Evolutionary conservation across 1,140 invertebrate species (phyloP), one percentile per base, ranked within the genome.

Genomic region (Calephelis virginiensis): DNA sequence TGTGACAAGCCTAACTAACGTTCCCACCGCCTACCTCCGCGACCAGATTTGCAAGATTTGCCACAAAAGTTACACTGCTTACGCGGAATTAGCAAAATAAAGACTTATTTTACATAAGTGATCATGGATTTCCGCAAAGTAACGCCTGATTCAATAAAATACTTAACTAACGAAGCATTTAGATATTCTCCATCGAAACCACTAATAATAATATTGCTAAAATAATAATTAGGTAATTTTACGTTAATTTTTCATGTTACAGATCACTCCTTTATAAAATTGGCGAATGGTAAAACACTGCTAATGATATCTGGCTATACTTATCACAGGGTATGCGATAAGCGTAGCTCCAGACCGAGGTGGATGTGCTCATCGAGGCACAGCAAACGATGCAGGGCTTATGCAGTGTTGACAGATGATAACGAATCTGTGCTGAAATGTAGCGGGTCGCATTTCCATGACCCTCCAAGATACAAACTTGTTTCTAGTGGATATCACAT

Each of bases 361-460:
- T 46, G 61, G 45, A 63, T 48, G 1, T 66, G 65, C 13, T 66
- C 56, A 3, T 38, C 12, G 11, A 38, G 45, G 9, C 11, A 14
- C 37, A 53, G 40, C 12, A 66, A 70, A 49, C 38, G 17, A 5
- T 70, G 68, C 47, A 66, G 17, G 11, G 68, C 68, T 7, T 70
- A 53, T 17, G 47, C 64, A 6, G 14, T 63, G 14, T 28, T 62
- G 6, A 48, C 68, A 4, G 59, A 62, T n/a, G 73, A 74, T 48
- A 63, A 69, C 38, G 47, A 66, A 10, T 67, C 59, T 37, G 48
- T 68, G 45, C 8, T 43, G 60, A 17, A 46, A 37, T 12, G 64
- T 28, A 63, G 49, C 12, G 67, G 60, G 0, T 66, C 43, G 11
- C 71, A 72, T 38, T 56, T 64, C 38, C 71, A 72, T 14, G 67